Conservation (phyloP, 64 coral and sea anemone genomes). For the Montipora foliosa region DNA sequence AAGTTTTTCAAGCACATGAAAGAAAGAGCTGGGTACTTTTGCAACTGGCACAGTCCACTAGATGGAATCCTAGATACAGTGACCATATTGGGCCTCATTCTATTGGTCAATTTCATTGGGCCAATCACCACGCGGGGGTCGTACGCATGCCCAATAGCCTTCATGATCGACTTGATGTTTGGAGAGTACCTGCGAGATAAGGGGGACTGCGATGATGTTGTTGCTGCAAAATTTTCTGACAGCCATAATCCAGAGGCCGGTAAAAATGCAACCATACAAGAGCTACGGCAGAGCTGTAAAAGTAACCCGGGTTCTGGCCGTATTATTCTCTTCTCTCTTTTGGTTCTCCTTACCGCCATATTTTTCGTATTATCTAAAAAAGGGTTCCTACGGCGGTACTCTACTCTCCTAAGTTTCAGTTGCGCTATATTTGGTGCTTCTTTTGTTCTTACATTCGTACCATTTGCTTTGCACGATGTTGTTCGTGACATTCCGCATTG, state of each 20-base stretch:
- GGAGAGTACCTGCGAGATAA: slow-evolving; percentile 34
- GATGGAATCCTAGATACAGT: neutral
- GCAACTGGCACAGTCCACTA: slow-evolving; percentile 53
- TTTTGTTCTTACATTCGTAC: slow-evolving; percentile 24
- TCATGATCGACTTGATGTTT: neutral
- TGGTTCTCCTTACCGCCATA: too few relatives aligned
- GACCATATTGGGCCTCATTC: neutral
- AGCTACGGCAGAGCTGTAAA: neutral
- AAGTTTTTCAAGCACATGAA: slow-evolving; percentile 42
- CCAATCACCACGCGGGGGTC: slow-evolving; percentile 37
- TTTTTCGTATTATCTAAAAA: too few relatives aligned
- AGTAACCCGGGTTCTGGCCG: too few relatives aligned
- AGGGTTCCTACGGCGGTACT: too few relatives aligned
- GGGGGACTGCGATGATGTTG: slow-evolving; percentile 44
- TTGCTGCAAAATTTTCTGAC: neutral
- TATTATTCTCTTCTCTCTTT: too few relatives aligned
- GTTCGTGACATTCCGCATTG: slow-evolving; percentile 65
- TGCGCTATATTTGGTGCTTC: too few relatives aligned
- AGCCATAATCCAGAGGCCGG: neutral
- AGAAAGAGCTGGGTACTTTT: slow-evolving; percentile 29
- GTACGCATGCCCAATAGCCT: slow-evolving; percentile 59
- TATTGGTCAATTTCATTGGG: slow-evolving; percentile 56
- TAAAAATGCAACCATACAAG: neutral
- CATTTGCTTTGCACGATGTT: slow-evolving; percentile 73
- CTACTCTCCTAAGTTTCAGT: too few relatives aligned